A percentile compares a stretch with the other conserved stretches of the same genome.
Conservation (phyloP, 2,797 vertebrate genomes). For the Intellagama lesueurii region DNA sequence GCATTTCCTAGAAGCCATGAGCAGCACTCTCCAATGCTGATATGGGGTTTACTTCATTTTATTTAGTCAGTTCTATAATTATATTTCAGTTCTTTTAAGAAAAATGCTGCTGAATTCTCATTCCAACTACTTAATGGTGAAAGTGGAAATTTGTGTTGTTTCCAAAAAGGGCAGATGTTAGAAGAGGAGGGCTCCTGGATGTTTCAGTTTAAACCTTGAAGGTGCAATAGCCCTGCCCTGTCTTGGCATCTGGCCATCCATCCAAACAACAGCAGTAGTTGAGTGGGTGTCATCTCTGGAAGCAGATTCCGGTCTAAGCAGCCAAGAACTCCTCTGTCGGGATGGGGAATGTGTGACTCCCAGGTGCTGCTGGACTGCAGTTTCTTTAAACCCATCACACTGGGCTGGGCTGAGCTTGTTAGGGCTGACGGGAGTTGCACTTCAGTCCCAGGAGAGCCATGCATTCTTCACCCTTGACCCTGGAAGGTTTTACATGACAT, state of each 20-base stretch:
- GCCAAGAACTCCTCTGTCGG: accelerated
- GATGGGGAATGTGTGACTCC: not conserved
- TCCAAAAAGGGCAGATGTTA: not conserved
- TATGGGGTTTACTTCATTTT: not conserved
- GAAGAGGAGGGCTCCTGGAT: not conserved
- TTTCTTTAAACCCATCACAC: not conserved
- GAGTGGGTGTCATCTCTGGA: constrained; percentile 26
- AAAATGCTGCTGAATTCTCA: constrained; percentile 20
- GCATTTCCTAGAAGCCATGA: constrained; percentile 14
- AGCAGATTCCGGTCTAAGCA: constrained; percentile 13
- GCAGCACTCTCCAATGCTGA: not conserved
- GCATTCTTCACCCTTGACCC: not conserved
- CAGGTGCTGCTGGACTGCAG: not conserved
- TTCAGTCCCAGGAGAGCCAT: no score
- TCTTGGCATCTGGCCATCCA: not conserved
- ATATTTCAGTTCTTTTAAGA: not conserved
- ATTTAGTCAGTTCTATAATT: constrained; percentile 13
- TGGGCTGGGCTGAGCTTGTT: not conserved
- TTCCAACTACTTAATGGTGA: constrained; percentile 11
- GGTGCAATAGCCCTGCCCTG: not conserved
- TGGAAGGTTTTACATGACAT: constrained; percentile 36
- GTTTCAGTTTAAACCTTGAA: not conserved
- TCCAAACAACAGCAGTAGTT: not conserved
- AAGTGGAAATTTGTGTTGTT: constrained; percentile 4
- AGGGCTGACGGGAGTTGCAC: not conserved